Conservation (phyloP, 1,140 invertebrate genomes). For the Hydropsyche tenuis region DNA sequence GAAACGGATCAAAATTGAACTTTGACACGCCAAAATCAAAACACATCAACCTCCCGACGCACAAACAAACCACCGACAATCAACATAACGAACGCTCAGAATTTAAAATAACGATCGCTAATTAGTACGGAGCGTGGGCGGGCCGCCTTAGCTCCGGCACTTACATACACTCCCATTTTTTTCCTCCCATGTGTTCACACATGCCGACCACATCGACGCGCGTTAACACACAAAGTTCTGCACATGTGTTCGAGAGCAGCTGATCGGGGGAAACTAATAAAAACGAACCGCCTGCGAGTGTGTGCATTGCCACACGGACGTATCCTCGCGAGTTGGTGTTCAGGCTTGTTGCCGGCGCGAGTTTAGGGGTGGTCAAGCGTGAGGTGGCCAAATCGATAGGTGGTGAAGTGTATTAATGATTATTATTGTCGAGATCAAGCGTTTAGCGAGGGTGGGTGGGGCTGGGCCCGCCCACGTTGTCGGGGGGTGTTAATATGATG, state of each 20-base stretch:
- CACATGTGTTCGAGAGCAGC: slow-evolving; percentile 41
- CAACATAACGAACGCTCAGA: too few species aligned
- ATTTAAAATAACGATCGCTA: slow-evolving; percentile 1
- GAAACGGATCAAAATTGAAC: too few species aligned
- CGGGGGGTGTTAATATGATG: too few species aligned
- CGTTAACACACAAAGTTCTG: too few species aligned
- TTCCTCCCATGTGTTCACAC: neutral
- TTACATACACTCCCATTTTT: neutral
- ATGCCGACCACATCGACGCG: slow-evolving; percentile 30
- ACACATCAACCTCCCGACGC: too few species aligned
- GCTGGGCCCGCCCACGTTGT: too few species aligned
- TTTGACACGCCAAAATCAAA: too few species aligned
- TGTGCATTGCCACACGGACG: neutral
- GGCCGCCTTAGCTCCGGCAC: slow-evolving; percentile 4
- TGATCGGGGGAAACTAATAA: slow-evolving; percentile 43
- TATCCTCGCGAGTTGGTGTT: neutral
- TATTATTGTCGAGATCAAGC: slow-evolving; percentile 48
- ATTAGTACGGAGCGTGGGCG: neutral
- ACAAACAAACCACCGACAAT: too few species aligned
- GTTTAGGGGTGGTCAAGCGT: slow-evolving; percentile 45
- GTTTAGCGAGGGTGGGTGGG: neutral
- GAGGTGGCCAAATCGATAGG: slow-evolving; percentile 46
- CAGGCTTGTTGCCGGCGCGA: neutral
- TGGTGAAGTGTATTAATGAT: slow-evolving; percentile 50
- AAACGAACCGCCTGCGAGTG: neutral